Evolutionary conservation across 2,888 invertebrate species (phyloP).

Genomic region (Nephrotoma flavescens): DNA sequence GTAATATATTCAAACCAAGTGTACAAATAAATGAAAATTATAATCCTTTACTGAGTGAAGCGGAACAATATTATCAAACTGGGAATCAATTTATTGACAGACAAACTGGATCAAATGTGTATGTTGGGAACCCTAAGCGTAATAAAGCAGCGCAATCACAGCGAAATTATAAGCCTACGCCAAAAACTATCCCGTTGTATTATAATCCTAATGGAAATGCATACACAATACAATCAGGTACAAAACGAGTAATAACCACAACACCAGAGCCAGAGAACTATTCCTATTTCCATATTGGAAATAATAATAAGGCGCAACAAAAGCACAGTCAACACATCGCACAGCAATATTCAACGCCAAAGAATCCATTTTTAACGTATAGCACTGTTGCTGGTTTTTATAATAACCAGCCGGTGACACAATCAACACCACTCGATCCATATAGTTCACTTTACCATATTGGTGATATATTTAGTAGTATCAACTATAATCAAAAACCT

Average conservation of each 20-base stretch:
- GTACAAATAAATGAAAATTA: background rate
- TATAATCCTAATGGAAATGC: background rate
- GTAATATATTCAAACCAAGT: background rate
- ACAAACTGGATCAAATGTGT: background rate
- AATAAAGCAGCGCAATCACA: background rate
- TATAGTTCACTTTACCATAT: background rate
- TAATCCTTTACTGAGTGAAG: background rate
- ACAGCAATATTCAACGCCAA: constrained; percentile 30
- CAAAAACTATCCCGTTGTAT: background rate
- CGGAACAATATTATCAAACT: constrained; percentile 9
- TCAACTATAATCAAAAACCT: background rate
- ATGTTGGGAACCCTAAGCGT: background rate
- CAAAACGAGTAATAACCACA: background rate
- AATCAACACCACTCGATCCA: background rate
- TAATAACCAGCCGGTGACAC: constrained; percentile 28
- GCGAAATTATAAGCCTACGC: background rate
- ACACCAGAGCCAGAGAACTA: constrained; percentile 21
- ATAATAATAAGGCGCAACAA: background rate
- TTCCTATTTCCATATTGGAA: constrained; percentile 31
- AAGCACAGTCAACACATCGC: constrained; percentile 4
- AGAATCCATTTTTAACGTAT: constrained; percentile 38
- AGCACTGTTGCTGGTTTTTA: constrained; percentile 42
- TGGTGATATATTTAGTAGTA: background rate
- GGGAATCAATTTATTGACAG: background rate
- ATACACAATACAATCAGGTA: background rate